Evolutionary conservation across 2,888 invertebrate species (phyloP).

Genomic region (Neoascia interrupta): DNA sequence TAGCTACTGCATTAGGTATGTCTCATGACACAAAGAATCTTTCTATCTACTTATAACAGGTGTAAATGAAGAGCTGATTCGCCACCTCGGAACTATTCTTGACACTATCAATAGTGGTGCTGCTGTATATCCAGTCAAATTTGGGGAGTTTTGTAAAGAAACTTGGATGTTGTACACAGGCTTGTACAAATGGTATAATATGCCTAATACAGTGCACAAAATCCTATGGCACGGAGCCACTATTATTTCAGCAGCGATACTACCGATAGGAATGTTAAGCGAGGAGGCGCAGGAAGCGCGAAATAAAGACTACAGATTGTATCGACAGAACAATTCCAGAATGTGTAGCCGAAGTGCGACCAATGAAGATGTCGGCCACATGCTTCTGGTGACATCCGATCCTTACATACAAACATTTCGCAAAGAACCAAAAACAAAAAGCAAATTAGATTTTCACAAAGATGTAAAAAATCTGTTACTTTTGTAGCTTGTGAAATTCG

Average conservation of each 20-base stretch:
- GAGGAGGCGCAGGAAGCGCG: conserved; percentile 2
- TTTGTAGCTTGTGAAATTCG: too few relatives aligned
- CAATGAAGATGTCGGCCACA: background rate
- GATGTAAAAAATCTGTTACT: too few relatives aligned
- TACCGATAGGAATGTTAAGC: conserved; percentile 12
- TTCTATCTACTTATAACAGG: too few relatives aligned
- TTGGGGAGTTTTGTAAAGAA: conserved; percentile 34
- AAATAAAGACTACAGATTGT: conserved; percentile 4
- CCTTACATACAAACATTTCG: background rate
- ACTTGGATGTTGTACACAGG: conserved; percentile 38
- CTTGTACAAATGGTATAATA: conserved; percentile 42
- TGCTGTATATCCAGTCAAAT: conserved; percentile 37
- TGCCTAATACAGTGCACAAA: conserved; percentile 19
- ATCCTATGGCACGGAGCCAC: conserved; percentile 1
- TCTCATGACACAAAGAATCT: too few relatives aligned
- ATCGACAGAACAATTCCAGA: conserved; percentile 4
- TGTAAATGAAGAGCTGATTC: conserved; percentile 25
- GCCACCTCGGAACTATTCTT: conserved; percentile 32
- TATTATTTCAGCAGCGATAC: conserved; percentile 7
- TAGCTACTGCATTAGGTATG: too few relatives aligned
- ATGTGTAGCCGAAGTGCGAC: background rate
- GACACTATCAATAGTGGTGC: conserved; percentile 25
- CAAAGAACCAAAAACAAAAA: background rate
- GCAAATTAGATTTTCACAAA: background rate
- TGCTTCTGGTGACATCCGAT: background rate